Evolutionary conservation across 2,888 invertebrate genomes (phyloP).

Genomic region (Phrixothrix hirtus): DNA sequence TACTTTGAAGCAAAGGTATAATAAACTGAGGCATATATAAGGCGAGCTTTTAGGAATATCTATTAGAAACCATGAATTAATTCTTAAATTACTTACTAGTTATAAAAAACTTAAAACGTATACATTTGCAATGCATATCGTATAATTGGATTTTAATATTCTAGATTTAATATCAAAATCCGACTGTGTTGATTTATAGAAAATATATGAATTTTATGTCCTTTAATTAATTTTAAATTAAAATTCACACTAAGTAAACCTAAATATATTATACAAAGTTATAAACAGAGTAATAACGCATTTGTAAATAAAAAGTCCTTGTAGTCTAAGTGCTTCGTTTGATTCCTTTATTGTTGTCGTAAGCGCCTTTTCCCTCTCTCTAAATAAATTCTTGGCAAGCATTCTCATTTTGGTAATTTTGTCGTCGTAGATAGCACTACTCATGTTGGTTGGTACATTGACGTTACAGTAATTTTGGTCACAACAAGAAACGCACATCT

Average conservation of each 20-base stretch:
- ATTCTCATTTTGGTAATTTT: conserved; percentile 56
- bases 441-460: conserved; percentile 64
- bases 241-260: conserved; percentile 14
- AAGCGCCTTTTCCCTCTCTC: conserved; percentile 53
- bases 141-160: no score
- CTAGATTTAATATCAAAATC: no score
- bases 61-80: no score
- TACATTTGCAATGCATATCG: no score
- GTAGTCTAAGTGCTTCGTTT: conserved; percentile 18
- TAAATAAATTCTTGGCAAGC: conserved; percentile 53
- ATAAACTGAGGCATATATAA: no score
- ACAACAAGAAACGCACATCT: conserved; percentile 68
- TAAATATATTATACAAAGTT: conserved; percentile 11
- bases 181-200: conserved; percentile 2
- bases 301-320: conserved; percentile 4
- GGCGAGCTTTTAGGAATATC: no score
- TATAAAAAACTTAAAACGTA: no score
- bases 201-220: conserved; percentile 6
- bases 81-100: no score
- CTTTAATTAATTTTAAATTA: not conserved
- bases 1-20: no score
- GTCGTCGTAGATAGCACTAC: conserved; percentile 60
- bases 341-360: conserved; percentile 52
- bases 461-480: conserved; percentile 67
- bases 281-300: conserved; percentile 12